Evolutionary conservation across 2,113 vertebrate species (phyloP).

Genomic region (Egretta garzetta): DNA sequence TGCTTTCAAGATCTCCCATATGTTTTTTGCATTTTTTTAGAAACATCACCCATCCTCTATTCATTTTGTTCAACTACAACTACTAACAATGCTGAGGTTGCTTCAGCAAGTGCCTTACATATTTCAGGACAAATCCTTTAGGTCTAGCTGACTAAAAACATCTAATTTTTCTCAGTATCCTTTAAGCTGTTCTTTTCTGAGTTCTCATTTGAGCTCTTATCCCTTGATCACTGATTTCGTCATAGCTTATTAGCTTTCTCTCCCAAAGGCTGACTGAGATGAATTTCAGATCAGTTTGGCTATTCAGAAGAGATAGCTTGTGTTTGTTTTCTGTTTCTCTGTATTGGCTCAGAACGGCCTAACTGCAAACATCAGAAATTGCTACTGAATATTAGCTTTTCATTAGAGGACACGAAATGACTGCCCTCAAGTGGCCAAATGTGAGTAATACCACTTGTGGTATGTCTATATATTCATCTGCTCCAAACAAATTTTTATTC

Average conservation of each 20-base stretch:
- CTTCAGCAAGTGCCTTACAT: neutral
- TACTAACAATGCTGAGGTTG: neutral
- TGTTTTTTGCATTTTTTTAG: neutral
- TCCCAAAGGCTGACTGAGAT: neutral
- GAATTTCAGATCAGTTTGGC: neutral
- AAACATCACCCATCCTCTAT: neutral
- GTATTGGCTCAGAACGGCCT: neutral
- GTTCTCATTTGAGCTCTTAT: neutral
- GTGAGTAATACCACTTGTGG: neutral
- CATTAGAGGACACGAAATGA: neutral
- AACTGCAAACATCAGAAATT: neutral
- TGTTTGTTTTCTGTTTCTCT: neutral
- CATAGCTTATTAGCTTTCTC: neutral
- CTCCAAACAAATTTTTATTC: neutral
- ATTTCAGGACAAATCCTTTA: neutral
- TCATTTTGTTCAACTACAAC: neutral
- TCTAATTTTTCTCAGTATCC: neutral
- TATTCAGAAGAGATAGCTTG: neutral
- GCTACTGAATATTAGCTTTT: neutral
- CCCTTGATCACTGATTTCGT: neutral
- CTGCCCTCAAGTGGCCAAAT: constrained; percentile 60
- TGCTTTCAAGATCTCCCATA: neutral
- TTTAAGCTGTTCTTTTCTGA: neutral
- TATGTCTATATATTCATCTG: rapidly evolving
- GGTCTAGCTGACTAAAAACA: neutral